phyloP scores from a whole-genome alignment of 30 jellyfish, hydroid and myxozoan genomes.

The Rhopilema esculentum region DNA sequence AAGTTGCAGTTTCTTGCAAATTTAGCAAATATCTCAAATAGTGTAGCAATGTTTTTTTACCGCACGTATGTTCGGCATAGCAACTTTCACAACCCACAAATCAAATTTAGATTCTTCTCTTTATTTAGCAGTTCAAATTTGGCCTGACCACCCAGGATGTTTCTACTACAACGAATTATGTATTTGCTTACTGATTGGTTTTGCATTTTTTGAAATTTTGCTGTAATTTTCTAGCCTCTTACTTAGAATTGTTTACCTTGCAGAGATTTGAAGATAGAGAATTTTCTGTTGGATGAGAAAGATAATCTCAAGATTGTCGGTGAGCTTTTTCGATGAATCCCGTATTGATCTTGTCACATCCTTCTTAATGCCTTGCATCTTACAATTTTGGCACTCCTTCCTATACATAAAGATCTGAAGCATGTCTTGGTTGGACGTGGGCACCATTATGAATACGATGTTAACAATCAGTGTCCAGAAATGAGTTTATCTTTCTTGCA shows the following conservation, averaged over 20 bases:
- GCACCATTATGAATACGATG: no score
- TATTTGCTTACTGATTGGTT: neutral
- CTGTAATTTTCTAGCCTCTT: neutral
- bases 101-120: neutral
- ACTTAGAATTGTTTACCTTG: neutral
- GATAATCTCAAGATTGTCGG: constrained; percentile 90
- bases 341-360: constrained; percentile 1
- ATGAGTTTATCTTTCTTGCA: no score
- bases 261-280: constrained; percentile 94
- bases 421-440: neutral
- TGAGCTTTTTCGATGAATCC: constrained; percentile 27
- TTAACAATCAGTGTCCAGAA: no score
- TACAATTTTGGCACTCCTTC: neutral
- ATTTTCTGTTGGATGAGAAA: constrained; percentile 81
- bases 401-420: neutral
- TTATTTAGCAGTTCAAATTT: neutral
- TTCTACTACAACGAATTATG: neutral
- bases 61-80: neutral
- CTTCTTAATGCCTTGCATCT: constrained; percentile 4
- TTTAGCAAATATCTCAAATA: neutral
- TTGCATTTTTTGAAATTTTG: neutral
- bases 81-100: neutral
- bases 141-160: constrained; percentile 2
- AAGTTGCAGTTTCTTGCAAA: neutral
- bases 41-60: neutral